Evolutionary conservation across 35 echinoderm and acorn worm species (phyloP).

Genomic region (Strongylocentrotus purpuratus): DNA sequence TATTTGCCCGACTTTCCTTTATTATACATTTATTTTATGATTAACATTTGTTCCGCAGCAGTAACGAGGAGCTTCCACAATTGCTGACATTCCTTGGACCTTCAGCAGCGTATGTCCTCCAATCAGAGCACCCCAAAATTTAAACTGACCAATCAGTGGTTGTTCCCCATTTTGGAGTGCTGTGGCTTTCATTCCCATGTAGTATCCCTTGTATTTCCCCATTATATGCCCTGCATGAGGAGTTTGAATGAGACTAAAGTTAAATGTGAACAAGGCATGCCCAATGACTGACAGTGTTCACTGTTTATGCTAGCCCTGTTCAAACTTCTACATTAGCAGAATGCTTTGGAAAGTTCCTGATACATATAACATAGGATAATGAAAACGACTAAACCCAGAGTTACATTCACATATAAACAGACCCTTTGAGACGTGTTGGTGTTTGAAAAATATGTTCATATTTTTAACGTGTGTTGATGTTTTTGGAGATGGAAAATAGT

Average conservation of each 20-base stretch:
- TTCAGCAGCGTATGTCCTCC: conserved; percentile 30
- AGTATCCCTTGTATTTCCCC: not conserved
- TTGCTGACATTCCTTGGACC: conserved; percentile 35
- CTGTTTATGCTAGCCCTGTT: not conserved
- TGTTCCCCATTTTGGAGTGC: conserved; percentile 7
- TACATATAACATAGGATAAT: not conserved
- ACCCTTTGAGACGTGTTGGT: too few species aligned
- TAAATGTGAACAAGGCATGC: conserved; percentile 18
- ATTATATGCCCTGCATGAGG: not conserved
- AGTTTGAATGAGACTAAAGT: conserved; percentile 18
- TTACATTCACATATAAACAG: too few species aligned
- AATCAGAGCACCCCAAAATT: not conserved
- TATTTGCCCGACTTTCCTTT: not conserved
- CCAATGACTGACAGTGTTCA: not conserved
- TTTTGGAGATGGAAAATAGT: not conserved
- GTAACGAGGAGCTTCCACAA: conserved; percentile 27
- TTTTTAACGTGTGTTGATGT: not conserved
- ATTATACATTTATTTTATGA: not conserved
- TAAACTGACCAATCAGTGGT: conserved; percentile 42
- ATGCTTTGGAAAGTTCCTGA: not conserved
- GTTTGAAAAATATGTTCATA: not conserved
- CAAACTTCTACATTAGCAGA: not conserved
- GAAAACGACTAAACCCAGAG: too few species aligned
- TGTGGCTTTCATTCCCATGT: not conserved
- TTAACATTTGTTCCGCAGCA: conserved; percentile 11